phyloP scores from a whole-genome alignment of 2,797 vertebrate genomes.

The Pseudochirops cupreus region DNA sequence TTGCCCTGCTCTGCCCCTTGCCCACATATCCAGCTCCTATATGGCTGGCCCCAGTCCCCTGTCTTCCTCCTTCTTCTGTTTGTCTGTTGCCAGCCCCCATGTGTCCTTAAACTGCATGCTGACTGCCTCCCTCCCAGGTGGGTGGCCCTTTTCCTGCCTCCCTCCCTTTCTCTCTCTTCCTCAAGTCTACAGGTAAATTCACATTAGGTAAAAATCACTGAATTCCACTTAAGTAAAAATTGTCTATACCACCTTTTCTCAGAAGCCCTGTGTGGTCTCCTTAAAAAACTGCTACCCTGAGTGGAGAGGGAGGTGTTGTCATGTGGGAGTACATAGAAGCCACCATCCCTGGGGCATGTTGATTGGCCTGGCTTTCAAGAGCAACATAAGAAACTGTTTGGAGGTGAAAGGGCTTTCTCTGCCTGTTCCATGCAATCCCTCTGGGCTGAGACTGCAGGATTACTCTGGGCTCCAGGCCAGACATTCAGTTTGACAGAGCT shows the following conservation, averaged over 20 bases:
- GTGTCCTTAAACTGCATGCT: background rate
- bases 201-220: background rate
- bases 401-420: slow-evolving; percentile 56
- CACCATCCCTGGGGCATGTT: background rate
- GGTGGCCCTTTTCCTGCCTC: background rate
- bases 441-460: slow-evolving; percentile 64
- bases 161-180: background rate
- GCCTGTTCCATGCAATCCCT: slow-evolving; percentile 66
- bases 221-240: background rate
- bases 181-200: background rate
- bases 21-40: background rate
- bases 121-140: background rate
- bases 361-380: slow-evolving; percentile 11
- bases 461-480: slow-evolving; percentile 70
- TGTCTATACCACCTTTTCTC: background rate
- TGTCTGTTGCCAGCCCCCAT: background rate
- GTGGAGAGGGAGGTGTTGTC: background rate
- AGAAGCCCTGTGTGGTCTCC: background rate
- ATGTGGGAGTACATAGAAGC: background rate
- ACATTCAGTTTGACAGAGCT: background rate
- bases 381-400: slow-evolving; percentile 76
- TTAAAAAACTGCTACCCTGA: background rate
- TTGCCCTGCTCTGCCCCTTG: background rate
- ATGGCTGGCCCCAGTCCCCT: accelerated
- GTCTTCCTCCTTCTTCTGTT: slow-evolving; percentile 64